Percentiles rank a stretch among this genome's conserved stretches.
Evolutionary conservation across 2,113 vertebrate species (phyloP).

Genomic region (Oxygymnocypris stewartii): DNA sequence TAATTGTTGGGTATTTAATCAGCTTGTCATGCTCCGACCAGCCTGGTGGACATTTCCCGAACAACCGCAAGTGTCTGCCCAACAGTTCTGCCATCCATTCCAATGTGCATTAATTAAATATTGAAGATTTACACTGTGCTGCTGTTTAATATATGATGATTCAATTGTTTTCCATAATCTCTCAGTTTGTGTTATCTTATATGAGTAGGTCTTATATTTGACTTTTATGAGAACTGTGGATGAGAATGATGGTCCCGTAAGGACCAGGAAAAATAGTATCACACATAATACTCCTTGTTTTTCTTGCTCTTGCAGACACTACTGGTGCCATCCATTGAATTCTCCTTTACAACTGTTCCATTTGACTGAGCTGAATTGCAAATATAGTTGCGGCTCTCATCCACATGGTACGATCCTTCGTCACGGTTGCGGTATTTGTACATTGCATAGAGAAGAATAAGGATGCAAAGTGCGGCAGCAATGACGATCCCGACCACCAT

Average conservation of each 20-base stretch:
- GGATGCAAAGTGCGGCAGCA: conserved; percentile 93
- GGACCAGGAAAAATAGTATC: conserved; percentile 70
- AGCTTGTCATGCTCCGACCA: conserved; percentile 55
- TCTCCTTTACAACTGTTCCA: conserved; percentile 95
- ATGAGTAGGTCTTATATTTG: conserved; percentile 69
- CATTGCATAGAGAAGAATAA: conserved; percentile 99
- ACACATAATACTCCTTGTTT: conserved; percentile 99
- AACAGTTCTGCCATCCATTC: conserved; percentile 57
- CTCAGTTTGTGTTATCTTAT: conserved; percentile 83
- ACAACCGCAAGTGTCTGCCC: conserved; percentile 66
- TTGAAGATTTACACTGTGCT: conserved; percentile 70
- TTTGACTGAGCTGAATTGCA: conserved; percentile 99
- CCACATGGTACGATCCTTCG: conserved; percentile 65
- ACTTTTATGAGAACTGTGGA: conserved; percentile 54
- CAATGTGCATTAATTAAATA: conserved; percentile 77
- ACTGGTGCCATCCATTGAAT: conserved; percentile 89
- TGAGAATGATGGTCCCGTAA: conserved; percentile 60
- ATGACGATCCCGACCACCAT: conserved; percentile 99
- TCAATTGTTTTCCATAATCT: conserved; percentile 26
- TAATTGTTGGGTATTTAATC: conserved; percentile 45
- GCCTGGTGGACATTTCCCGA: conserved; percentile 73
- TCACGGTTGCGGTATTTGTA: conserved; percentile 99
- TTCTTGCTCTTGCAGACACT: conserved; percentile 96
- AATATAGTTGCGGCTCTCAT: conserved; percentile 99
- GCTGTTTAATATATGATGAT: conserved; percentile 85